Conservation (phyloP, 2,888 invertebrate species). For the Diarsia rubi region DNA sequence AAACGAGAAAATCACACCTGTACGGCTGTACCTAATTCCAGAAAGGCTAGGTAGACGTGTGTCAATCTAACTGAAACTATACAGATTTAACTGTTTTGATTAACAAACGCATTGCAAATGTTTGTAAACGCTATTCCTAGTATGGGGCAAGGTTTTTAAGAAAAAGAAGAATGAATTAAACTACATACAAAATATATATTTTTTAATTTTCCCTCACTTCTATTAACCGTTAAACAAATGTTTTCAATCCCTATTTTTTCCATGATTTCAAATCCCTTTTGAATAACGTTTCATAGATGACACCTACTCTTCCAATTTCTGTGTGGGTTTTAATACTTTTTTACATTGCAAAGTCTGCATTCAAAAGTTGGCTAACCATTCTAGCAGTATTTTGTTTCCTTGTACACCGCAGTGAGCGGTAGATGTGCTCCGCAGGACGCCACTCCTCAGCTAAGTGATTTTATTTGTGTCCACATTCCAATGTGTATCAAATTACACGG, state of each 20-base stretch:
- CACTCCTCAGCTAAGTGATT: conserved; percentile 90
- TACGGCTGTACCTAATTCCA: not conserved
- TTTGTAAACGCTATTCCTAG: too few relatives aligned
- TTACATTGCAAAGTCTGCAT: conserved; percentile 28
- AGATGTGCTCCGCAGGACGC: conserved; percentile 86
- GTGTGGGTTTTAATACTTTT: not conserved
- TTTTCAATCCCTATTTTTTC: too few relatives aligned
- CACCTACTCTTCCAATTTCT: not conserved
- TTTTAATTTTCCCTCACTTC: too few relatives aligned
- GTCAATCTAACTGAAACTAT: too few relatives aligned
- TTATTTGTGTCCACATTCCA: conserved; percentile 90
- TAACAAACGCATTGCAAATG: not conserved
- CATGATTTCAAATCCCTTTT: not conserved
- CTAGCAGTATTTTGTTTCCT: conserved; percentile 67
- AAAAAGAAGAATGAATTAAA: too few relatives aligned
- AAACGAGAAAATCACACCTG: not conserved
- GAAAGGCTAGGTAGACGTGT: not conserved
- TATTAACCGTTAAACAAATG: too few relatives aligned
- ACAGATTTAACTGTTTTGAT: not conserved
- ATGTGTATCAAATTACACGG: conserved; percentile 89
- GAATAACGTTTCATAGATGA: not conserved
- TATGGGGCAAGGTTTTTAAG: too few relatives aligned
- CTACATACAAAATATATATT: too few relatives aligned
- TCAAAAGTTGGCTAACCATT: conserved; percentile 45
- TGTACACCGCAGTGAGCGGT: conserved; percentile 77